Base-by-base conservation (phyloP, 1,140 invertebrate species). In the Phortica variegata region DNA sequence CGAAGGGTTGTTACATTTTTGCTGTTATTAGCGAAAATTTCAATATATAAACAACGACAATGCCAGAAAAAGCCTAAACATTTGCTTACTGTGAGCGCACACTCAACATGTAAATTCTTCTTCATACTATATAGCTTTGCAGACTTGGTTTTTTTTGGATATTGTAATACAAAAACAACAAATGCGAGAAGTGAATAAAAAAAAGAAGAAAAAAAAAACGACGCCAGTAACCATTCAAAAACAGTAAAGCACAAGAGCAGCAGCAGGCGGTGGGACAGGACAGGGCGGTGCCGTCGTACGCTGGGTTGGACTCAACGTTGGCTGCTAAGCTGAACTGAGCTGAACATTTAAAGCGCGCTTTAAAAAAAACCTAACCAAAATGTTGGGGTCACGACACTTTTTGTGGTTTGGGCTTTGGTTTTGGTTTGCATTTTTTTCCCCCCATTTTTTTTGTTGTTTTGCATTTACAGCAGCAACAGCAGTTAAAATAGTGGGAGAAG, bases 361-460 rank as follows among this genome's bases (percentile, higher is more conserved):
- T n/a, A 51, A 38, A 46, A 38, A 46, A 61, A 49, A 56, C 51
- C 49, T 33, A 53, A 48, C 56, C 58, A 59, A 60, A 42, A 43
- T 31, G 57, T 53, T 55, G 68, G 63, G 68, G 68, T 72, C 68
- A 72, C 68, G 68, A 72, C 68, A 72, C 63, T 68, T 68, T 68
- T 68, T 68, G 63, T 68, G 63, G 63, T 63, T 40, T 15, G 34
- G 44, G 36, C 5, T 26, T 26, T 26, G n/a, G n/a, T n/a, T 10
- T 26, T 26, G 10, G 5, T 26, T 26, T 26, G 23, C 10, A 26
- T 49, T 26, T 33, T 32, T 43, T 47, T 32, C 26, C n/a, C n/a
- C n/a, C n/a, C n/a, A n/a, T n/a, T n/a, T n/a, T 21, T 41, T 41
- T 38, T 41, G 21, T 33, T 32, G 7, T 17, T 26, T 10, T 6